A percentile compares a stretch with the other conserved stretches of the same genome.
phyloP scores from a whole-genome alignment of 1,140 invertebrate species.

The Pemphigus obesinymphae region DNA sequence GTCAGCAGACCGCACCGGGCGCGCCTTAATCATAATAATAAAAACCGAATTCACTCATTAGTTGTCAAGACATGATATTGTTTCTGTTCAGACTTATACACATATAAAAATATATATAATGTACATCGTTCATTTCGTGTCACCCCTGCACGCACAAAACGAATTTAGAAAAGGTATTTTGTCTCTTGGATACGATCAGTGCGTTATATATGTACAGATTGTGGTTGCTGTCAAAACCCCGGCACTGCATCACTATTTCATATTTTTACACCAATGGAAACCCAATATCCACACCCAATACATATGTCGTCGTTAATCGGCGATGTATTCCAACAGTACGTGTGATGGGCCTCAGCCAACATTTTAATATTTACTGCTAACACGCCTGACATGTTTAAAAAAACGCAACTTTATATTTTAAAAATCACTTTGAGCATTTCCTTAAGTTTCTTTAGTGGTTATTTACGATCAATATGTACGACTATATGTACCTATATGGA shows the following conservation, averaged over 20 bases:
- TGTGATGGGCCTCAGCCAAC: not conserved
- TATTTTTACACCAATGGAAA: slow-evolving; percentile 6
- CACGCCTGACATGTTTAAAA: not conserved
- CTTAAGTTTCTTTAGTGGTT: not conserved
- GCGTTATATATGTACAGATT: not conserved
- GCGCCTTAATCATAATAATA: not conserved
- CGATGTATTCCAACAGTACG: not conserved
- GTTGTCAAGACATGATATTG: too few relatives aligned
- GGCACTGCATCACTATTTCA: not conserved
- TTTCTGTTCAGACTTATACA: not conserved
- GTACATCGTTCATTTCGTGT: not conserved
- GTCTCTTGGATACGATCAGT: not conserved
- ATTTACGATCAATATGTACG: not conserved
- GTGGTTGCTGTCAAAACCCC: slow-evolving; percentile 1
- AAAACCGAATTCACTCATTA: slow-evolving; percentile 19
- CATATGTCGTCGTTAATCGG: slow-evolving; percentile 12
- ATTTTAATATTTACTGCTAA: not conserved
- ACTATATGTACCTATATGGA: not conserved
- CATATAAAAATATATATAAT: not conserved
- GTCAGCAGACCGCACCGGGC: slow-evolving; percentile 25
- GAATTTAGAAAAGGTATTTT: not conserved
- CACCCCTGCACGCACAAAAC: not conserved
- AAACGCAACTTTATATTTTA: not conserved
- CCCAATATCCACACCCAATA: not conserved
- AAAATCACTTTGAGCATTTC: not conserved